Conservation (phyloP, 2,888 invertebrate genomes). For the Diarsia mendica region DNA sequence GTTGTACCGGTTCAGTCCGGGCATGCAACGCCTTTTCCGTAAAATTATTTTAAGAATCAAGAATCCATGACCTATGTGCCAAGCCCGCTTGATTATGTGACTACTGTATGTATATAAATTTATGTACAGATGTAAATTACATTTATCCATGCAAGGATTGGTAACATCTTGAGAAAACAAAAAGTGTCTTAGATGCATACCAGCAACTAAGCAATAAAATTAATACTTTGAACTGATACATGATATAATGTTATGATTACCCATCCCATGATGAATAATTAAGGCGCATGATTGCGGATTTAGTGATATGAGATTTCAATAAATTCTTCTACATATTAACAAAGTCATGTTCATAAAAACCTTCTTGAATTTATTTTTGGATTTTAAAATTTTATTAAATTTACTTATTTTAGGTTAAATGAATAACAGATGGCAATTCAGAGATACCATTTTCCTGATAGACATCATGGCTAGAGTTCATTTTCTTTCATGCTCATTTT, state of each 20-base stretch:
- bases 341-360: neutral
- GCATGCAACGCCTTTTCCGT: no score
- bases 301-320: conserved; percentile 10
- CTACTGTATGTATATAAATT: no score
- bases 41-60: no score
- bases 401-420: neutral
- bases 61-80: no score
- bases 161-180: neutral
- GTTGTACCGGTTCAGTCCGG: no score
- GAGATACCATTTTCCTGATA: neutral
- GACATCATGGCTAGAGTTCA: neutral
- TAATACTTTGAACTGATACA: neutral
- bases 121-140: no score
- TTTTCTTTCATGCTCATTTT: neutral
- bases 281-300: neutral
- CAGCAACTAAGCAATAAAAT: conserved; percentile 4
- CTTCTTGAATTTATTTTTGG: neutral
- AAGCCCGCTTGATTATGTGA: no score
- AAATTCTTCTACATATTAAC: neutral
- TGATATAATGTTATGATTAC: neutral
- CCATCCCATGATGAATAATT: neutral
- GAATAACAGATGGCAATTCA: neutral
- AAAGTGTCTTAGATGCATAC: neutral
- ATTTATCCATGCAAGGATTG: neutral
- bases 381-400: neutral